phyloP scores from a whole-genome alignment of 2,113 vertebrate species.

The Corythaeola cristata region DNA sequence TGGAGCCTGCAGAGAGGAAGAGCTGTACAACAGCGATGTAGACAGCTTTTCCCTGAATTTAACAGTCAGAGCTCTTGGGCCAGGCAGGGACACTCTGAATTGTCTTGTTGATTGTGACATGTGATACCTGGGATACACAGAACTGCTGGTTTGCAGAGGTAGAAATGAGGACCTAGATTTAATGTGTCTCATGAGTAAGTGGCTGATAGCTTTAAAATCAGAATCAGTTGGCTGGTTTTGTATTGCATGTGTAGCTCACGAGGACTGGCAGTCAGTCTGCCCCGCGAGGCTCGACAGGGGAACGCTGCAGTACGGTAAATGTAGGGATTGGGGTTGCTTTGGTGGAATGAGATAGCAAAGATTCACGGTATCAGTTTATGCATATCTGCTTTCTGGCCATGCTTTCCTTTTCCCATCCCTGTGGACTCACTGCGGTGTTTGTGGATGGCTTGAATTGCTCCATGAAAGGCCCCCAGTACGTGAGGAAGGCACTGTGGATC shows the following conservation, averaged over 20 bases:
- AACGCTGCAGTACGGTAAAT: fast-evolving
- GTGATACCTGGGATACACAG: neutral
- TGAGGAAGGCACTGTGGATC: neutral
- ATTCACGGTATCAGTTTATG: neutral
- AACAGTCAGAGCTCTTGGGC: neutral
- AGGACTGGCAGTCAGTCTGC: neutral
- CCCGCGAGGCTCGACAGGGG: neutral
- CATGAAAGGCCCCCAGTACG: neutral
- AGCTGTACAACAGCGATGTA: neutral
- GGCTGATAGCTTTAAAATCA: neutral
- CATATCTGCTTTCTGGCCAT: neutral
- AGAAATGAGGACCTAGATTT: neutral
- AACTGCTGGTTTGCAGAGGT: neutral
- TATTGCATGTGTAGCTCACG: neutral
- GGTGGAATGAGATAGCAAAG: neutral
- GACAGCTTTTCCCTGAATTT: neutral
- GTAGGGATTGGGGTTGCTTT: neutral
- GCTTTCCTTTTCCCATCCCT: neutral
- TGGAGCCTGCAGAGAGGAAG: neutral
- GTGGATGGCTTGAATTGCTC: neutral
- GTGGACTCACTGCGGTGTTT: neutral
- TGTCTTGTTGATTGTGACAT: neutral
- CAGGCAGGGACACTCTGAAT: neutral
- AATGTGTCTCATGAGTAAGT: neutral
- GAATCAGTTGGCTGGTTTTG: neutral